These are phyloP conservation scores for Scaptodrosophila latifasciaeformis DNA, from an alignment of 2,888 invertebrate species.

Conservation along the genomic window DNA sequence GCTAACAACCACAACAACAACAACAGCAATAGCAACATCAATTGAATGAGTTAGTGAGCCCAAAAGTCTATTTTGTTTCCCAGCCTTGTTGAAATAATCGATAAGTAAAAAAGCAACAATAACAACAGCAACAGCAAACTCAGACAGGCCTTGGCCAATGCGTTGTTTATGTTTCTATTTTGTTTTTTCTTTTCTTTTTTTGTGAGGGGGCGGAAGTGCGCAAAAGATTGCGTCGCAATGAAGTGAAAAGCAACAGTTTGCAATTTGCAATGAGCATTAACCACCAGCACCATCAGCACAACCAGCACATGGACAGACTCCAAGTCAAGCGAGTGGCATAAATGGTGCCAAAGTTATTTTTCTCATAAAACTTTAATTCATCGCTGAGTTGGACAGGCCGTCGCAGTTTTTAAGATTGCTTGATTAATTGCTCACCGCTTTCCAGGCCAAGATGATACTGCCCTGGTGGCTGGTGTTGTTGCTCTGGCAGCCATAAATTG, in stretches of 20 bases:
- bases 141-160: background rate
- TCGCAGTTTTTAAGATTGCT: conserved; percentile 16
- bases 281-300: no score
- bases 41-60: conserved; percentile 16
- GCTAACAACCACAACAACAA: conserved; percentile 10
- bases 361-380: conserved; percentile 42
- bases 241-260: conserved; percentile 42
- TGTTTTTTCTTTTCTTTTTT: conserved; percentile 1
- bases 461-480: no score
- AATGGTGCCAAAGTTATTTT: conserved; percentile 26
- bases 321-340: conserved; percentile 1
- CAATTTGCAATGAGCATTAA: no score
- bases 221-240: conserved; percentile 10
- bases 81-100: conserved; percentile 39
- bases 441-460: no score
- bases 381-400: conserved; percentile 19
- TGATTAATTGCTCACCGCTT: conserved; percentile 40
- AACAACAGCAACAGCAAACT: background rate
- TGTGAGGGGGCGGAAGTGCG: conserved; percentile 26
- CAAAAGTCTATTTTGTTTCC: no score
- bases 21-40: conserved; percentile 10
- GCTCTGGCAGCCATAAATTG: no score
- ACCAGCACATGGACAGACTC: no score
- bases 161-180: background rate
- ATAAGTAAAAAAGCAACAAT: conserved; percentile 20